Base-by-base conservation (phyloP, 2,888 invertebrate species). In the Criorhina ranunculi region DNA sequence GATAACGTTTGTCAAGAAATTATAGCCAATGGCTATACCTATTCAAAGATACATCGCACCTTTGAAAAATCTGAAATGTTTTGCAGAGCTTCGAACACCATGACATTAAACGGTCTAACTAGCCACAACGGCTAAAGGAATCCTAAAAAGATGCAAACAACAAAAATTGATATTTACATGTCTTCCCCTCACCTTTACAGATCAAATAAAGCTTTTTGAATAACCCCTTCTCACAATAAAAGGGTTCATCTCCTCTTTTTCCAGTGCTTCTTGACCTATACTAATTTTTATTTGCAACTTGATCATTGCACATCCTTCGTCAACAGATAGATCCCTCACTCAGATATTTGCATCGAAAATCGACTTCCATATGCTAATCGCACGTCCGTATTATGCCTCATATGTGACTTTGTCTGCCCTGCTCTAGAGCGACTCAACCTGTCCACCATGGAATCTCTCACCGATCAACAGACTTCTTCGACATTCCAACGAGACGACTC, bases 291-390 rank as follows among this genome's bases (percentile, higher is more conserved):
- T n/a, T n/a, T 83, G 46, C 70, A 76, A 80, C 66, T 59, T 80
- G 75, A 70, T 80, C 85, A 64, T 15, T n/a, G 19, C 11, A 17
- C 15, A 60, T 55, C 62, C n/a, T 37, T 49, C 2, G 9, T 57
- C 35, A 33, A 5, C 33, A 64, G 5, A 42, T 15, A 44, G n/a
- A 29, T 44, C 29, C 24, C 29, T 70, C 67, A 59, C 19, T 46
- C 64, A 8, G 0, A 57, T 66, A 80, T 85, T 76, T 85, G 59
- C 85, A 85, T 85, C 35, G 31, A 66, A 66, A 76, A 66, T 85
- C 67, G n/a, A 55, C 75, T 49, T 70, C 60, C 29, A 75, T 80
- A 85, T 85, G 85, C 80, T 80, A 85, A 85, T 85, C n/a, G 1
- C 51, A 51, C 19, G 44, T 53, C 75, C n/a, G 62, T 67, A 75